Percentiles rank a stretch among this genome's conserved stretches.
Evolutionary conservation across 2,888 invertebrate genomes (phyloP).

Genomic region (Phragmatobia fuliginosa): DNA sequence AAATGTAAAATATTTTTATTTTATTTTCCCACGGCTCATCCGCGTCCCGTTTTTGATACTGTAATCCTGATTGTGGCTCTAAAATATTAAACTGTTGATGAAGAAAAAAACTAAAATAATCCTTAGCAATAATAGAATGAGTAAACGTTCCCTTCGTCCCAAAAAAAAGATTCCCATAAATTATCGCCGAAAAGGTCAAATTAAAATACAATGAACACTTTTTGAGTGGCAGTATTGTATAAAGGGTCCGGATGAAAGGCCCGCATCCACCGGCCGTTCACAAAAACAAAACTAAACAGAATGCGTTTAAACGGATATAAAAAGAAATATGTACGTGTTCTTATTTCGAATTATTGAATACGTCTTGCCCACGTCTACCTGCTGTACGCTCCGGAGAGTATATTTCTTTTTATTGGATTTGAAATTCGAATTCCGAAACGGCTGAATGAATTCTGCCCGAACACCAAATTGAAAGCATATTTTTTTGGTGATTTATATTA

Average conservation of each 20-base stretch:
- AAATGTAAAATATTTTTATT: background rate
- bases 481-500: conserved; percentile 46
- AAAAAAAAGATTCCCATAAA: conserved; percentile 82
- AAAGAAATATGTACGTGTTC: conserved; percentile 85
- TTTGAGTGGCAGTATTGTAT: conserved; percentile 86
- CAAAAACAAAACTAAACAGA: conserved; percentile 86
- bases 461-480: conserved; percentile 58
- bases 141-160: conserved; percentile 77
- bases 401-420: conserved; percentile 72
- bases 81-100: conserved; percentile 69
- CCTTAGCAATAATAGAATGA: conserved; percentile 80
- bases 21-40: conserved; percentile 55
- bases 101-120: conserved; percentile 80
- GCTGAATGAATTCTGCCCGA: conserved; percentile 69
- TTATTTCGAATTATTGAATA: conserved; percentile 86
- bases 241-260: conserved; percentile 82
- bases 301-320: conserved; percentile 85
- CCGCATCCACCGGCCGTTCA: conserved; percentile 79
- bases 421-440: conserved; percentile 68
- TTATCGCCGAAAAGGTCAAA: conserved; percentile 87
- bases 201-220: conserved; percentile 87
- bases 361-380: conserved; percentile 85
- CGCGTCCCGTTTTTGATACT: conserved; percentile 49
- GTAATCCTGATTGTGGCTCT: conserved; percentile 57
- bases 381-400: conserved; percentile 63